Conservation (phyloP, 2,888 invertebrate genomes). For the Clivina fossor region DNA sequence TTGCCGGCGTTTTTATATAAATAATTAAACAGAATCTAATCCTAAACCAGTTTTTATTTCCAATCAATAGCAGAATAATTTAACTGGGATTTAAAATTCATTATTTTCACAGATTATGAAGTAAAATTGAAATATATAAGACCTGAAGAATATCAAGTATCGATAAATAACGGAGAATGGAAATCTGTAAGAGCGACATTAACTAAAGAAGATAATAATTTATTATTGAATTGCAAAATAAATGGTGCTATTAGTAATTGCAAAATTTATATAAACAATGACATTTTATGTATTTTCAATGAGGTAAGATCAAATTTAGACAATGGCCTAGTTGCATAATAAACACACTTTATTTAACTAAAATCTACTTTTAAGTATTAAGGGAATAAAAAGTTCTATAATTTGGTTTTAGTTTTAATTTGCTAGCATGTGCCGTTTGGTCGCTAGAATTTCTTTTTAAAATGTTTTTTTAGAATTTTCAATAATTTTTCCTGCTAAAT, state of each 20-base stretch:
- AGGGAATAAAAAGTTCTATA: too few relatives aligned
- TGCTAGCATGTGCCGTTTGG: too few relatives aligned
- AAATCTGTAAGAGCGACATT: slow-evolving; percentile 55
- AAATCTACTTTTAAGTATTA: too few relatives aligned
- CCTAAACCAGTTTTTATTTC: too few relatives aligned
- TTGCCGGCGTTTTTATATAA: too few relatives aligned
- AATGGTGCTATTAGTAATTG: slow-evolving; percentile 58
- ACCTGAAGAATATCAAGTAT: slow-evolving; percentile 54
- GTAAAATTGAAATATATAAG: slow-evolving; percentile 61
- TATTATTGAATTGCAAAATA: slow-evolving; percentile 57
- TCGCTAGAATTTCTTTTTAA: too few relatives aligned
- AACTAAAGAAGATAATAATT: slow-evolving; percentile 49
- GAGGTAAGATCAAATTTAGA: slow-evolving; percentile 52
- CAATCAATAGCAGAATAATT: not conserved
- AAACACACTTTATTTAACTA: not conserved
- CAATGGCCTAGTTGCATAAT: not conserved
- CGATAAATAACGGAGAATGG: slow-evolving; percentile 60
- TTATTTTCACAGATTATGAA: slow-evolving; percentile 54
- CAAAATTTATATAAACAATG: slow-evolving; percentile 60
- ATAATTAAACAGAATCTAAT: too few relatives aligned
- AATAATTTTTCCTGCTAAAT: too few relatives aligned
- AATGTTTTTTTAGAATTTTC: not conserved
- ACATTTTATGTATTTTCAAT: slow-evolving; percentile 66
- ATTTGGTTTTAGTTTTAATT: too few relatives aligned
- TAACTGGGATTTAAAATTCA: not conserved